A percentile compares a stretch with the other conserved stretches of the same genome.
phyloP scores from a whole-genome alignment of 2,888 invertebrate species.

The Melinopterus prodromus region DNA sequence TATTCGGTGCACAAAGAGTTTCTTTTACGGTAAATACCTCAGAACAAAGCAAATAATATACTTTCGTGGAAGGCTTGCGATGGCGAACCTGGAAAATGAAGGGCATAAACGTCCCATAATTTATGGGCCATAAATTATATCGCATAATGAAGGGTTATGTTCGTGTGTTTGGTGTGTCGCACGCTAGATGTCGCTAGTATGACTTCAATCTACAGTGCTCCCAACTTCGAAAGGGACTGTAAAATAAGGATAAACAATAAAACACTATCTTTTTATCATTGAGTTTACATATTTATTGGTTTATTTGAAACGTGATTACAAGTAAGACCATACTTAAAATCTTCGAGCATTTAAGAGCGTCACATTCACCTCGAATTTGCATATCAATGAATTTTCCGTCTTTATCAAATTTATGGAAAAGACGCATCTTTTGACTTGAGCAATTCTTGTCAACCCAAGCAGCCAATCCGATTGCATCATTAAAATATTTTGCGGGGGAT shows the following conservation, averaged over 20 bases:
- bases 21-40: background rate
- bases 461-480: background rate
- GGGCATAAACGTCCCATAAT: too few species aligned
- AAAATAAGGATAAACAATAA: too few species aligned
- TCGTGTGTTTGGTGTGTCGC: too few species aligned
- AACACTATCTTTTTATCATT: too few species aligned
- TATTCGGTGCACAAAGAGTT: background rate
- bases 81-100: too few species aligned
- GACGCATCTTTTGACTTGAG: background rate
- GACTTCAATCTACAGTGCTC: too few species aligned
- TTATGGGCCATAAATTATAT: too few species aligned
- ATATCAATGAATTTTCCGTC: background rate
- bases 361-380: background rate
- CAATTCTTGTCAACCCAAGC: background rate
- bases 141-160: too few species aligned
- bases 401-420: background rate
- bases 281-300: background rate
- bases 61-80: too few species aligned
- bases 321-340: background rate
- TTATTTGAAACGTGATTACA: background rate
- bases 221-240: too few species aligned
- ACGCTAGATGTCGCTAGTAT: too few species aligned
- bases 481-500: background rate
- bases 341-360: background rate
- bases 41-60: too few species aligned